Evolutionary conservation across 2,113 vertebrate genomes (phyloP).

Genomic region (Gymnobelideus leadbeateri): DNA sequence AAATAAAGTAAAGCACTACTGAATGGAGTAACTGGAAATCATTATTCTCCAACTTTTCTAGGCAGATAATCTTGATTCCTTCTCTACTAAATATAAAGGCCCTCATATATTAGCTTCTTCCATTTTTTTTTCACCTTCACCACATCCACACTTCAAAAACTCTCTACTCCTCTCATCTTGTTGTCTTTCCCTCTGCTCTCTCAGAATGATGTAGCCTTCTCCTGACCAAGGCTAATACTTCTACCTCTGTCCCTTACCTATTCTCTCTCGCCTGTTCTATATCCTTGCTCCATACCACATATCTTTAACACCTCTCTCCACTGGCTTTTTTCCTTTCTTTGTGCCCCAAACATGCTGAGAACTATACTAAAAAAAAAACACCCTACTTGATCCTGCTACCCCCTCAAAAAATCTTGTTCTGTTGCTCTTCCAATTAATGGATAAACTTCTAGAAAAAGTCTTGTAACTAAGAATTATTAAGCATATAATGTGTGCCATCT

Average conservation of each 20-base stretch:
- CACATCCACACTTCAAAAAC: not conserved
- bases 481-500: not conserved
- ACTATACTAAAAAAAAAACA: not conserved
- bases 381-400: not conserved
- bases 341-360: not conserved
- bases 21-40: not conserved
- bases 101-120: not conserved
- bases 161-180: not conserved
- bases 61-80: not conserved
- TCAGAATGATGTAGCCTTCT: not conserved
- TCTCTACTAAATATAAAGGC: not conserved
- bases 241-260: not conserved
- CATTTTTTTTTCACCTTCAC: not conserved
- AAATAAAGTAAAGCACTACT: not conserved
- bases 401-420: not conserved
- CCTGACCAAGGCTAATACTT: not conserved
- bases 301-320: not conserved
- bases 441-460: not conserved
- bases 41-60: not conserved
- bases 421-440: not conserved
- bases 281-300: not conserved
- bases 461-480: not conserved
- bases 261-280: not conserved
- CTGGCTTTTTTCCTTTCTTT: not conserved
- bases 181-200: not conserved